Evolutionary conservation across 2,888 invertebrate genomes (phyloP), one percentile per base, ranked within the genome.

Genomic region (Acleris laterana): DNA sequence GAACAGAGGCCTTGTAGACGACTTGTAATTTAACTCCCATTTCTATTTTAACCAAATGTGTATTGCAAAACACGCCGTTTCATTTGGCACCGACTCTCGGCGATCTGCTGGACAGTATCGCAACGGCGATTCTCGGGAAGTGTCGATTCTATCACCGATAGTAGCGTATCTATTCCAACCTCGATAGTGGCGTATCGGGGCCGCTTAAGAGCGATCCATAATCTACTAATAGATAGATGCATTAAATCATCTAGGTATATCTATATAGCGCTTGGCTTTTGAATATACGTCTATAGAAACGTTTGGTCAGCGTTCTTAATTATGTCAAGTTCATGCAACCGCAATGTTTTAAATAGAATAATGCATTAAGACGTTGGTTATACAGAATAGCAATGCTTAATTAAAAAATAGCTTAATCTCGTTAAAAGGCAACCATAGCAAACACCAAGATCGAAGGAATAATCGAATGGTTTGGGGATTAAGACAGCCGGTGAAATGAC

Each of bases 351-450:
- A 7, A 1, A 1, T 7, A 28, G 7, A 20, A 44, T 75, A 71
- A 69, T 50, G 55, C 67, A 71, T 81, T 79, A 73, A 80, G 76
- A 75, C 68, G 25, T 25, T 25, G 25, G 72, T 69, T 74, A 77
- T 75, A 77, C 76, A 77, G 69, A 72, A 56, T 70, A 65, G 71
- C 69, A 69, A 73, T 76, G 74, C 74, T 73, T 73, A 78, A 76
- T 75, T 77, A 77, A 72, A 71, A 68, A 63, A 62, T 71, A 64
- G 68, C 69, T 63, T 60, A 68, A 69, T 69, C 72, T 68, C 66
- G 11, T 32, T 32, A 32, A 32, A 70, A 70, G 67, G 69, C 70
- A 71, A 77, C 77, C 78, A 78, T 77, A 76, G 77, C 77, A 81
- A 81, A 83, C 78, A 44, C 16, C n/a, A 75, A 53, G 46, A 57